Evolutionary conservation across 1,140 invertebrate genomes (phyloP).

Genomic region (Sycophaga agraensis): DNA sequence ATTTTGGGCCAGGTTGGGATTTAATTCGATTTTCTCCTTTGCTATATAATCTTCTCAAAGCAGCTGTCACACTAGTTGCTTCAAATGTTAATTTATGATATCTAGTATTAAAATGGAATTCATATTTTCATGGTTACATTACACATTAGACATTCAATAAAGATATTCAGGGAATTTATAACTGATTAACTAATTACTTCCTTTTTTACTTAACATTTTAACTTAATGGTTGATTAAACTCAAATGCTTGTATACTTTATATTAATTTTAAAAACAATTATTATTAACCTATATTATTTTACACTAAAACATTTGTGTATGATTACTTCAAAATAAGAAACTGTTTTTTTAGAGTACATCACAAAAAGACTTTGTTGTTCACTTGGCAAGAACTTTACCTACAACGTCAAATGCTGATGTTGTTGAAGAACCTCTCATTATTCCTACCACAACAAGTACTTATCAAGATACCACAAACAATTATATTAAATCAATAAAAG

Average conservation of each 20-base stretch:
- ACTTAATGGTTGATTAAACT: no score
- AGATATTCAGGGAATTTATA: background rate
- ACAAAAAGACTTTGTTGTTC: conserved; percentile 71
- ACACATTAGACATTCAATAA: no score
- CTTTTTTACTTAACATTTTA: no score
- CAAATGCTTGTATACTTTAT: no score
- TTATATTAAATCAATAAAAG: conserved; percentile 49
- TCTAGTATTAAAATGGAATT: background rate
- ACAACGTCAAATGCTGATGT: conserved; percentile 56
- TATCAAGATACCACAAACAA: conserved; percentile 36
- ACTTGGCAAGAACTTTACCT: conserved; percentile 70
- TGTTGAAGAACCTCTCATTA: conserved; percentile 44
- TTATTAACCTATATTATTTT: no score
- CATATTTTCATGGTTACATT: background rate
- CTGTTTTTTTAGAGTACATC: conserved; percentile 59
- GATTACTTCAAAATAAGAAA: background rate
- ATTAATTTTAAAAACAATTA: no score
- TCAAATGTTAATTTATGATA: conserved; percentile 1
- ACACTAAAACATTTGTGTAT: no score
- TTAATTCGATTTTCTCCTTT: conserved; percentile 16
- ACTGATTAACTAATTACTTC: no score
- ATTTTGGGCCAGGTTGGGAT: conserved; percentile 68
- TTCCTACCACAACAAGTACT: conserved; percentile 23
- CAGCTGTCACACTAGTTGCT: conserved; percentile 27
- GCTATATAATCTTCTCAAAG: background rate